These are phyloP conservation scores for Drosophila ficusphila DNA, from an alignment of 1,140 invertebrate genomes.

Conservation along the genomic window DNA sequence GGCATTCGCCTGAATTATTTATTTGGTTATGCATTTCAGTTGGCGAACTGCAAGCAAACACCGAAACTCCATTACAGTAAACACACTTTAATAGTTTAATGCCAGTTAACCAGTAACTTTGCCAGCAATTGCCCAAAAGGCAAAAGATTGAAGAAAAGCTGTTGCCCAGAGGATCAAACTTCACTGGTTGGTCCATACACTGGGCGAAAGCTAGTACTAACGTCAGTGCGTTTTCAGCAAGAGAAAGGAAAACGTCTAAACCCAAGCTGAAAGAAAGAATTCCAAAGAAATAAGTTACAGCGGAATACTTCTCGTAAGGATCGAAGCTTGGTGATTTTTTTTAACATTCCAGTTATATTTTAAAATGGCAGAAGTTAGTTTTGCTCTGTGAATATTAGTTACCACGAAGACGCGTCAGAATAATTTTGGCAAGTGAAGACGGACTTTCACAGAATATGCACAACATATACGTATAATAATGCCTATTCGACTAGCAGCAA, in stretches of 20 bases:
- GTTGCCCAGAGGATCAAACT: background rate
- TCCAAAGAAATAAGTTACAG: no score
- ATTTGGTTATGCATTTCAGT: slow-evolving; percentile 51
- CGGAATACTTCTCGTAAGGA: no score
- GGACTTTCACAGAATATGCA: slow-evolving; percentile 1
- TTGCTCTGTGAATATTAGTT: no score
- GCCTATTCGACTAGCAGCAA: slow-evolving; percentile 44
- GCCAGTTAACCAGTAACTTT: slow-evolving; percentile 26
- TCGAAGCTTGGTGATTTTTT: no score
- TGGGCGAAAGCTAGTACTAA: background rate
- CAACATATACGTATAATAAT: slow-evolving; percentile 44
- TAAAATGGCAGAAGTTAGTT: no score
- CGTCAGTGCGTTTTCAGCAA: no score
- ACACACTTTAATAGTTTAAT: slow-evolving; percentile 75
- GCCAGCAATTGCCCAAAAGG: slow-evolving; percentile 5
- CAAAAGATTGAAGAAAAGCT: background rate
- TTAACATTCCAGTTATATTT: no score
- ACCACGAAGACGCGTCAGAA: no score
- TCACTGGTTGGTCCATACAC: background rate
- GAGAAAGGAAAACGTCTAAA: no score
- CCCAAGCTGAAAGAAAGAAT: no score
- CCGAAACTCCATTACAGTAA: slow-evolving; percentile 44
- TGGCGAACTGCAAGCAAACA: slow-evolving; percentile 30
- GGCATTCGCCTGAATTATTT: slow-evolving; percentile 45
- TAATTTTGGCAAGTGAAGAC: background rate